A percentile compares a stretch with the other conserved stretches of the same genome.
These are phyloP conservation scores for Athene noctua DNA, from an alignment of 2,113 vertebrate species.

Conservation along the genomic window DNA sequence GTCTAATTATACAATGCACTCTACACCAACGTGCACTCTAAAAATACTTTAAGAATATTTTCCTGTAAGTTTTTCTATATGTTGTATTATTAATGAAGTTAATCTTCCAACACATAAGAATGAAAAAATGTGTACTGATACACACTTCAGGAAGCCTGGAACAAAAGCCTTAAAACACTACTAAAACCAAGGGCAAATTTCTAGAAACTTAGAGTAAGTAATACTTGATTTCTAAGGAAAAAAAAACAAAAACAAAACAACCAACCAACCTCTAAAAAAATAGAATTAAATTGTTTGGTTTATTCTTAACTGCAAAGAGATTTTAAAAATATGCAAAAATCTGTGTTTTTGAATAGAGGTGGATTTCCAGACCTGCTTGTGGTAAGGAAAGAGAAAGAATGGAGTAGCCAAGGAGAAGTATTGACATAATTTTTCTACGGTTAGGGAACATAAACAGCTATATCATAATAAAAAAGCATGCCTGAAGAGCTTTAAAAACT, in stretches of 20 bases:
- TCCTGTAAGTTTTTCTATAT: not conserved
- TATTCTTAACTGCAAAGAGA: not conserved
- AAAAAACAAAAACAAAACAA: not conserved
- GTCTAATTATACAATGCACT: not conserved
- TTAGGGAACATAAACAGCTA: not conserved
- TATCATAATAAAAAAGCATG: not conserved
- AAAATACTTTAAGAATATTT: not conserved
- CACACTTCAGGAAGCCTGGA: not conserved
- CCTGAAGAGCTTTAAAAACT: conserved; percentile 26
- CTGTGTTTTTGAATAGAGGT: not conserved
- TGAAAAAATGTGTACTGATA: not conserved
- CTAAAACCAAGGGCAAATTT: not conserved
- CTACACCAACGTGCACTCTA: not conserved
- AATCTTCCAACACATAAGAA: not conserved
- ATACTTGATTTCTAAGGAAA: not conserved
- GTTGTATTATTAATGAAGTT: not conserved
- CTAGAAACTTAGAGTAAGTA: not conserved
- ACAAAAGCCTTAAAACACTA: not conserved
- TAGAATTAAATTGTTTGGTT: not conserved
- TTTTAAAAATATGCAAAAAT: not conserved
- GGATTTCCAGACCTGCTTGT: not conserved
- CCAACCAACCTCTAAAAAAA: not conserved
- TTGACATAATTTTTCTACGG: not conserved
- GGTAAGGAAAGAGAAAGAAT: not conserved
- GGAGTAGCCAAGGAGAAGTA: not conserved